Evolutionary conservation across 1,140 invertebrate genomes (phyloP).

Genomic region (Cotesia chilonis): DNA sequence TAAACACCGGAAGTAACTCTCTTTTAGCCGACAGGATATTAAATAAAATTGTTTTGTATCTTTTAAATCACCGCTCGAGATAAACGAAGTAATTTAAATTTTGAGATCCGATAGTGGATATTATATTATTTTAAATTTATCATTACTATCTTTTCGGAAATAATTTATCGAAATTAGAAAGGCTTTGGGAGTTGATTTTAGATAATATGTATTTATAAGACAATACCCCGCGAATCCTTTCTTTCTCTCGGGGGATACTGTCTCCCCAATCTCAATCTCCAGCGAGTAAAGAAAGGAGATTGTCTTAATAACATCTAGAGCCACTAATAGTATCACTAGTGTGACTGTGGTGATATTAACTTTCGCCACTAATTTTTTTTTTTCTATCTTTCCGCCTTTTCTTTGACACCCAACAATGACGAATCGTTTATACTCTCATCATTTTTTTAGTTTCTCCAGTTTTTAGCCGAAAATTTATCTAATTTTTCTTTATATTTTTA

Average conservation of each 20-base stretch:
- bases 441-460: neutral
- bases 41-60: no score
- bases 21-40: no score
- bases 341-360: conserved; percentile 19
- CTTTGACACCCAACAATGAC: conserved; percentile 7
- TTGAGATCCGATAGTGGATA: neutral
- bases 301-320: neutral
- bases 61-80: no score
- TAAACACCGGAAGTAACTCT: no score
- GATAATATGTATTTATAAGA: neutral
- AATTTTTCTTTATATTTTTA: no score
- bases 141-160: neutral
- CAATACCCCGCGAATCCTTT: conserved; percentile 29
- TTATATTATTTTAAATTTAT: neutral
- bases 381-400: conserved; percentile 16
- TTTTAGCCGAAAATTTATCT: no score
- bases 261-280: neutral
- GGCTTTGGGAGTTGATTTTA: conserved; percentile 8
- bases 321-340: conserved; percentile 4
- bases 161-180: no score
- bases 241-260: neutral
- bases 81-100: no score
- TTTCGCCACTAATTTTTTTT: conserved; percentile 28
- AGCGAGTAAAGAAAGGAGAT: conserved; percentile 20
- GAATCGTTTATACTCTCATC: neutral